Evolutionary conservation across 64 coral and sea anemone species (phyloP).

Genomic region (Stichodactyla helianthus): DNA sequence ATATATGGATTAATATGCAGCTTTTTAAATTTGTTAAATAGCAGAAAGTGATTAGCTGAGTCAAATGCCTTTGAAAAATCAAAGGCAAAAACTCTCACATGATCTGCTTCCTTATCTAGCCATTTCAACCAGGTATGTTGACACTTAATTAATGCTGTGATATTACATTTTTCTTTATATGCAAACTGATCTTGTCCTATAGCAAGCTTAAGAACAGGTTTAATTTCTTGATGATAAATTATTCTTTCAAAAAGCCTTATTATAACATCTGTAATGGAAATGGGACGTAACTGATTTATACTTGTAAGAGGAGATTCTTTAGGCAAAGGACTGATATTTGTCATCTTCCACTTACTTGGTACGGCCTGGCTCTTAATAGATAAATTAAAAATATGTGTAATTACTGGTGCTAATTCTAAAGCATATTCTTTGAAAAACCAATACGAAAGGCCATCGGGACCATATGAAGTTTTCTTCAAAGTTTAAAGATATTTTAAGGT

Average conservation of each 20-base stretch:
- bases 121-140: constrained; percentile 36
- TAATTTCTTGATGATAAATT: constrained; percentile 29
- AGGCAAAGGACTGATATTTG: constrained; percentile 38
- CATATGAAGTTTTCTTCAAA: constrained; percentile 14
- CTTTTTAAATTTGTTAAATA: too few relatives aligned
- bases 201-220: neutral
- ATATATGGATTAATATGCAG: too few relatives aligned
- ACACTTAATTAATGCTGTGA: constrained; percentile 36
- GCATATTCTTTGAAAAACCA: constrained; percentile 33
- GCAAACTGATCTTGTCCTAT: neutral
- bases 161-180: constrained; percentile 31
- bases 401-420: constrained; percentile 28
- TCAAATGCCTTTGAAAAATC: too few relatives aligned
- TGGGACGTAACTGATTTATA: constrained; percentile 34
- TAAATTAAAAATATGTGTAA: constrained; percentile 38
- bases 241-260: constrained; percentile 40
- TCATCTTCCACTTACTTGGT: constrained; percentile 26
- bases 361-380: constrained; percentile 35
- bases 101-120: neutral
- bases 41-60: too few relatives aligned
- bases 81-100: too few relatives aligned
- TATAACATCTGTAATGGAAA: constrained; percentile 28
- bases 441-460: constrained; percentile 28
- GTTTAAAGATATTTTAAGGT: constrained; percentile 3
- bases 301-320: constrained; percentile 29